These are phyloP conservation scores for Otocyon megalotis DNA, from an alignment of 2,113 vertebrate genomes.

Conservation along the genomic window DNA sequence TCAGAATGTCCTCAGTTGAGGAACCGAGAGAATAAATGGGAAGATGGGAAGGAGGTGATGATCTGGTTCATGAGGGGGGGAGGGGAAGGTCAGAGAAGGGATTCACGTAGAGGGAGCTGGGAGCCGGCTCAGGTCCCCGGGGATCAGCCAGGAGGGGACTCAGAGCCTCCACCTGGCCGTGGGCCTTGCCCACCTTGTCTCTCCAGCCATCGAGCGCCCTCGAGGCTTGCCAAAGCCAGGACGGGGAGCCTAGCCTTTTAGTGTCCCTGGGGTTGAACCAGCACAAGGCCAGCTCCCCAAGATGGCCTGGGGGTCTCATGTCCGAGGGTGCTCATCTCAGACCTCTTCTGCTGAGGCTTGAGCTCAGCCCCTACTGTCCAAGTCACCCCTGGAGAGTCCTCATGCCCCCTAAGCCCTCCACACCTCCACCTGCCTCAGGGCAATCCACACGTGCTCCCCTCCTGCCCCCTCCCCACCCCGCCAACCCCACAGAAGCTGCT, in stretches of 20 bases:
- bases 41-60: neutral
- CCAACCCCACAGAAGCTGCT: neutral
- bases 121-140: neutral
- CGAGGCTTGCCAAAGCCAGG: rapidly evolving
- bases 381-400: neutral
- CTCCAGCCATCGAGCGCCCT: neutral
- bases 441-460: neutral
- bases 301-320: neutral
- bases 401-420: neutral
- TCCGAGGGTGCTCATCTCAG: neutral
- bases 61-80: neutral
- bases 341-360: neutral
- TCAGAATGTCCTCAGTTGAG: neutral
- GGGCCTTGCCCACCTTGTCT: neutral
- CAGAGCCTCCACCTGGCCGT: neutral
- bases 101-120: neutral
- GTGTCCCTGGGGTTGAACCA: neutral
- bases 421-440: neutral
- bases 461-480: neutral
- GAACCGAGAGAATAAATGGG: rapidly evolving
- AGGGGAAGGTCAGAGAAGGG: neutral
- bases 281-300: neutral
- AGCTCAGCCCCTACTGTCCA: neutral
- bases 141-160: neutral
- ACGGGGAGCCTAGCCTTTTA: neutral